Evolutionary conservation across 2,797 vertebrate genomes (phyloP), one percentile per base, ranked within the genome.

Genomic region (Lepilemur ruficaudatus): DNA sequence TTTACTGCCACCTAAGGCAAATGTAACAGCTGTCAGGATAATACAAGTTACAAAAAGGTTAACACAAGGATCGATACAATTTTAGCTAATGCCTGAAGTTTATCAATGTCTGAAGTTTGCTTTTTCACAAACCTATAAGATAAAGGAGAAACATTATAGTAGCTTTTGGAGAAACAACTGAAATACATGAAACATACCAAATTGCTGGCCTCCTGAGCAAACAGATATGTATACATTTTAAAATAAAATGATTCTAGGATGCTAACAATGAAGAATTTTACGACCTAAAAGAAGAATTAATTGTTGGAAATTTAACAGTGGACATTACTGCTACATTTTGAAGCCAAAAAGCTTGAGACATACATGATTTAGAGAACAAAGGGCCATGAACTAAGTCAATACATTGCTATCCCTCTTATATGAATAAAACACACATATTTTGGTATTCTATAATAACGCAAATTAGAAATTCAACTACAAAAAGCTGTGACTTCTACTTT

Each of bases 381-480:
- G 52, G 59, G 85, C 14, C 61, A 52, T 23, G 41, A 5, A 17
- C 0, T 59, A 83, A 89, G 89, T 96, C 95, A 95, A 72, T 91
- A 72, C 78, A 95, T 89, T 78, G 93, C 96, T 96, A 94, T 15
- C 95, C 79, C 23, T 97, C 70, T 67, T 94, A 86, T 93, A 97
- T 87, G 76, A 87, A 73, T 20, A 97, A 81, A 96, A 82, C 88
- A 61, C 88, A 98, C 15, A 75, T 81, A 96, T 89, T 93, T 92
- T 48, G 83, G n/a, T 89, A 97, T 93, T 97, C 67, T 89, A 91
- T 94, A 93, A 94, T 28, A 75, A 79, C 20, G 92, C 76, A 96
- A 97, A 97, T 95, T 93, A 98, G 96, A 97, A 94, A 79, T 92
- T 97, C 0, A 25, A 96, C 93, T 94, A 97, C 65, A 94, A 96